Conservation (phyloP, 2,113 vertebrate species). For the Osmerus mordax region DNA sequence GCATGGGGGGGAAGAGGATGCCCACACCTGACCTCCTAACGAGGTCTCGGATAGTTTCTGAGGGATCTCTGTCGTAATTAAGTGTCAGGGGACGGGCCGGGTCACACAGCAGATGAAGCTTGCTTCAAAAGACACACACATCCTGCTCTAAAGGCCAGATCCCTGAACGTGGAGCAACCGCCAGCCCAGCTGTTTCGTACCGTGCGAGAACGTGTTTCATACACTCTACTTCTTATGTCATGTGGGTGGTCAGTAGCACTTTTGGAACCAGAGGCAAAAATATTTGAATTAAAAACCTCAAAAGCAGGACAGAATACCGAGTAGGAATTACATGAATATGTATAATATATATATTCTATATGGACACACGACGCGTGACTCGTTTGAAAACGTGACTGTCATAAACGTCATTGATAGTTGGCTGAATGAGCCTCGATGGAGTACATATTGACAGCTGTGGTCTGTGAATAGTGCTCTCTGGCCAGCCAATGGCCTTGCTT, state of each 20-base stretch:
- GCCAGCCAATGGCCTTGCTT: neutral
- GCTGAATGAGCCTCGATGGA: neutral
- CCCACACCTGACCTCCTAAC: slow-evolving; percentile 21
- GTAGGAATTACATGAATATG: too few species aligned
- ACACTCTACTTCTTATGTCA: too few species aligned
- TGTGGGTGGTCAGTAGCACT: too few species aligned
- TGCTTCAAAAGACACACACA: slow-evolving; percentile 23
- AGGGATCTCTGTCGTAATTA: slow-evolving; percentile 34
- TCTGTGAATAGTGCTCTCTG: neutral
- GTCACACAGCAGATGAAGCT: slow-evolving; percentile 39
- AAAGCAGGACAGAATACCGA: too few species aligned
- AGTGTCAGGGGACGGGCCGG: slow-evolving; percentile 22
- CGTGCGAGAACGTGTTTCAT: too few species aligned
- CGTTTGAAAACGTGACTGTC: neutral
- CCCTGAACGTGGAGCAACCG: neutral
- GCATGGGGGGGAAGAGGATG: slow-evolving; percentile 15
- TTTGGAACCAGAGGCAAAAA: too few species aligned
- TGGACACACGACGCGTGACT: too few species aligned
- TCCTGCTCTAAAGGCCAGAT: neutral
- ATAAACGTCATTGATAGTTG: slow-evolving; percentile 13
- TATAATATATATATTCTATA: too few species aligned
- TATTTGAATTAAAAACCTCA: too few species aligned
- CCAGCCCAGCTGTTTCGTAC: neutral
- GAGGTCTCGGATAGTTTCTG: slow-evolving; percentile 30
- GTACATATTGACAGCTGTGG: slow-evolving; percentile 9